phyloP scores from a whole-genome alignment of 2,888 invertebrate genomes.

The Steinernema hermaphroditum region DNA sequence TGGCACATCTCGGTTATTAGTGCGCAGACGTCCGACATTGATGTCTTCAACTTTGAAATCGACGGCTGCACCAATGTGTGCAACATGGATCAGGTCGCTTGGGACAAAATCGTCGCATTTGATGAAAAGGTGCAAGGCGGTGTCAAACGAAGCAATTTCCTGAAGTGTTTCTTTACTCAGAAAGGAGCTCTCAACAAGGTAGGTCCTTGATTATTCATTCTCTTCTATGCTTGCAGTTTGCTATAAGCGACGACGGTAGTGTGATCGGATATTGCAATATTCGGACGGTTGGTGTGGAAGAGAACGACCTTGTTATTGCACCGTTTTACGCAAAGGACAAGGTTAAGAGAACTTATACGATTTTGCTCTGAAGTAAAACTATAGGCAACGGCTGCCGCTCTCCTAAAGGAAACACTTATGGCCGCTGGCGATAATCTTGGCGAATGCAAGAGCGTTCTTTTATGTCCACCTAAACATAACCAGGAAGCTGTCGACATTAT shows the following conservation, averaged over 20 bases:
- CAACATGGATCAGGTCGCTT: neutral
- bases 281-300: neutral
- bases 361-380: too few species aligned
- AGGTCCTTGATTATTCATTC: too few species aligned
- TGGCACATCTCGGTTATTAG: neutral
- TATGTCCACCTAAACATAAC: conserved; percentile 1
- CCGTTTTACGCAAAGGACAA: neutral
- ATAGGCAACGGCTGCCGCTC: neutral
- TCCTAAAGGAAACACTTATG: neutral
- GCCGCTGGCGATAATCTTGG: neutral
- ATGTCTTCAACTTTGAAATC: neutral
- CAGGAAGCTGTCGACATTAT: neutral
- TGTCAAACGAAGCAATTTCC: neutral
- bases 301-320: neutral
- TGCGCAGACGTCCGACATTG: neutral
- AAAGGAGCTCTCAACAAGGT: neutral
- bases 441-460: neutral
- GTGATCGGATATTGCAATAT: neutral
- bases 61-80: neutral
- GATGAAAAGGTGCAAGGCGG: neutral
- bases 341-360: neutral
- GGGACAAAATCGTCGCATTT: neutral
- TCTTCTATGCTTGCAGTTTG: neutral
- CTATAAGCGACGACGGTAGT: neutral
- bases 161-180: neutral